Percentiles rank a stretch among this genome's conserved stretches.
Conservation (phyloP, 2,888 invertebrate genomes). For the Nesidiocoris tenuis region DNA sequence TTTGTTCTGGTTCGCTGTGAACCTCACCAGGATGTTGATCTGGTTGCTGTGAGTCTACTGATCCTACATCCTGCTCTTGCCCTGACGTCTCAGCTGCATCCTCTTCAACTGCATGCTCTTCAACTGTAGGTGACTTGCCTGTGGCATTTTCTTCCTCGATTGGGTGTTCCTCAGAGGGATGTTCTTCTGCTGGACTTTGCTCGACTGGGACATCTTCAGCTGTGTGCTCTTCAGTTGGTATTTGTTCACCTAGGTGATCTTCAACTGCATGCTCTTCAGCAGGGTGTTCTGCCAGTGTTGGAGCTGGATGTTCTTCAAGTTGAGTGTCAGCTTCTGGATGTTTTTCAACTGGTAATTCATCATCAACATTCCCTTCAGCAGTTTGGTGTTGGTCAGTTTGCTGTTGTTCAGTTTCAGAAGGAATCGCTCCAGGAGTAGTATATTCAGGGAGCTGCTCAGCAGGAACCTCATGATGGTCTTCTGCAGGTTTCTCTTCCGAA, state of each 20-base stretch:
- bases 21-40: constrained; percentile 44
- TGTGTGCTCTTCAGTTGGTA: neutral
- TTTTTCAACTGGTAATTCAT: constrained; percentile 46
- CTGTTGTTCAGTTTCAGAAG: constrained; percentile 5
- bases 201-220: too few relatives aligned
- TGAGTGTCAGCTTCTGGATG: constrained; percentile 45
- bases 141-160: too few relatives aligned
- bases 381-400: constrained; percentile 7
- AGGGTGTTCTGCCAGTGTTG: neutral
- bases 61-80: constrained; percentile 43
- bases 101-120: neutral
- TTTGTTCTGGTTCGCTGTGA: constrained; percentile 37
- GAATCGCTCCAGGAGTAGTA: neutral
- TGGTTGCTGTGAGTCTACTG: constrained; percentile 48
- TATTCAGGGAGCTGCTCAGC: neutral
- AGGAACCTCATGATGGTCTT: constrained; percentile 31
- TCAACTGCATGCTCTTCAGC: constrained; percentile 28
- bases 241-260: constrained; percentile 19
- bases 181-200: neutral
- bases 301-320: neutral
- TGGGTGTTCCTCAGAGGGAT: too few relatives aligned
- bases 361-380: neutral
- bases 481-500: constrained; percentile 41
- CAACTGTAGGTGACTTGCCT: neutral
- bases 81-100: neutral